phyloP scores from a whole-genome alignment of 2,113 vertebrate species.

The Thermophis baileyi region DNA sequence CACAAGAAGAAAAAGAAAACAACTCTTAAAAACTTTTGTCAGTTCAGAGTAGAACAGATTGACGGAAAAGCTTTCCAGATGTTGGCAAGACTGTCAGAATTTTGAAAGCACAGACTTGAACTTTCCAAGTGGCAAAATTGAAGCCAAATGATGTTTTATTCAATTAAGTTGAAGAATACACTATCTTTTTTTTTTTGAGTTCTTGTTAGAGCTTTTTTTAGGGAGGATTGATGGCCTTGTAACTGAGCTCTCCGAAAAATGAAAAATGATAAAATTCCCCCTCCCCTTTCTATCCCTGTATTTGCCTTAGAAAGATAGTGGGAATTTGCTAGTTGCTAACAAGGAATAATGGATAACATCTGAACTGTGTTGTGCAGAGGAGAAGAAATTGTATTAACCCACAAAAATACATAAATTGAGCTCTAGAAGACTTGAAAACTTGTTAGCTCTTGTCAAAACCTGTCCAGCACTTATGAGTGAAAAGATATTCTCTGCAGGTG shows the following conservation, averaged over 20 bases:
- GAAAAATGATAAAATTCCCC: conserved; percentile 35
- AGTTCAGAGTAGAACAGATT: not conserved
- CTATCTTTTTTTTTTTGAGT: not conserved
- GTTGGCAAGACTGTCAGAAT: not conserved
- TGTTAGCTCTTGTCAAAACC: conserved; percentile 64
- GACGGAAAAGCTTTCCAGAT: not conserved
- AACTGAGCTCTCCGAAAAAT: not conserved
- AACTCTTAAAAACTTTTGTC: not conserved
- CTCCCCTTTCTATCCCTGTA: conserved; percentile 13
- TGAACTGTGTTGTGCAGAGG: conserved; percentile 28
- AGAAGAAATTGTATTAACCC: conserved; percentile 34
- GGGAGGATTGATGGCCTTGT: not conserved
- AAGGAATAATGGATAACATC: conserved; percentile 53
- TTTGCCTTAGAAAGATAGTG: conserved; percentile 40
- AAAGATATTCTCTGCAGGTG: conserved; percentile 70
- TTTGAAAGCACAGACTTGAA: not conserved
- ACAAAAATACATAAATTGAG: conserved; percentile 27
- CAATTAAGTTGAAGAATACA: not conserved
- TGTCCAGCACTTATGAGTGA: conserved; percentile 55
- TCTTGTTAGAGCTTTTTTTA: not conserved
- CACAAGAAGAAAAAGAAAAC: not conserved
- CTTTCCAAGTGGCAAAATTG: not conserved
- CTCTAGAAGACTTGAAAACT: conserved; percentile 47
- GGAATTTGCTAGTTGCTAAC: conserved; percentile 37
- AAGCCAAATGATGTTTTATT: not conserved